Base-by-base conservation (phyloP, 1,140 invertebrate genomes). In the Diorhabda carinulata region DNA sequence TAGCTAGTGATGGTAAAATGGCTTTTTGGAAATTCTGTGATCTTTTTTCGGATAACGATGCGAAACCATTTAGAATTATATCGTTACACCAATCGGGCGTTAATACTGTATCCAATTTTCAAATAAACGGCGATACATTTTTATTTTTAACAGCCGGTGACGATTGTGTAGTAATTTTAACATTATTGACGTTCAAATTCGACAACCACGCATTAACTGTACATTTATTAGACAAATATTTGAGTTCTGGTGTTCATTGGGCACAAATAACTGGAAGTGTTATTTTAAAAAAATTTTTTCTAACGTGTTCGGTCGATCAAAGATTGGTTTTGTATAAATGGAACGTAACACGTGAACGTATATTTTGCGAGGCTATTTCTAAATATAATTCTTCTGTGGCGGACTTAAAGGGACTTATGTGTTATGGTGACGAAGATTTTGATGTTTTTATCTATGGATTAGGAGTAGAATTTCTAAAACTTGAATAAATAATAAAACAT, bases 41-140 rank as follows among this genome's bases (percentile, higher is more conserved):
- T 43, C 64, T 73, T 47, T 72, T 77, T 58, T 41, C 75, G n/a
- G 3, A n/a, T 9, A 52, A 59, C 43, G 52, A 66, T 43, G 4
- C 68, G 4, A 56, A 76, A 66, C 84, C 81, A 61, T 81, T 86
- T 64, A 79, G 79, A 65, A 75, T 71, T 57, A 74, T 85, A 7
- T 79, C 76, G 66, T 77, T 86, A 5, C 90, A 92, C 79, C 88
- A 91, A 78, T 90, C 88, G 42, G 91, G 91, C 60, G 88, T 93
- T 8, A 92, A 91, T 79, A 83, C 86, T 71, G 81, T 86, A 59
- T 84, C 85, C 77, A 75, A 82, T 3, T 79, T 79, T 73, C 6
- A 74, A 47, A 61, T 86, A 62, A 69, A 76, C 67, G 78, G 83
- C 25, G 72, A 80, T 66, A 65, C 76, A 62, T 81, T 86, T 67